Conservation (phyloP, 2,113 vertebrate species). For the Sceloporus undulatus region DNA sequence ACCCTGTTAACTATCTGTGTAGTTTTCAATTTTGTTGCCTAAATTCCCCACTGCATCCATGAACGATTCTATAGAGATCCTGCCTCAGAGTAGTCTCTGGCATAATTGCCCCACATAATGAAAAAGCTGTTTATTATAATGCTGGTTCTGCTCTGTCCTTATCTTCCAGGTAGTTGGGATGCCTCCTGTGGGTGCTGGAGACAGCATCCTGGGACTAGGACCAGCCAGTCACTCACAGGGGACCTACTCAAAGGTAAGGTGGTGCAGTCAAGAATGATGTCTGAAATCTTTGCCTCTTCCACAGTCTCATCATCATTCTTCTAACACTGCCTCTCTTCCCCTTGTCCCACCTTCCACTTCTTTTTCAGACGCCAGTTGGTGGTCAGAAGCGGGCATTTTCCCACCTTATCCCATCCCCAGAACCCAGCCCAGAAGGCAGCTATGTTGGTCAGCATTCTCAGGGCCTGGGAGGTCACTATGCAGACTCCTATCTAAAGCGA, state of each 20-base stretch:
- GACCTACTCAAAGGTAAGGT: conserved; percentile 81
- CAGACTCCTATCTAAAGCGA: conserved; percentile 93
- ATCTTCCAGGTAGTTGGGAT: conserved; percentile 83
- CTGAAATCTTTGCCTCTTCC: background rate
- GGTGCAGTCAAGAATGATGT: background rate
- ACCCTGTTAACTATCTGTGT: no score
- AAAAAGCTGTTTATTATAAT: background rate
- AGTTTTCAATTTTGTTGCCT: background rate
- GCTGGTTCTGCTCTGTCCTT: background rate
- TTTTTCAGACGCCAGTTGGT: conserved; percentile 85
- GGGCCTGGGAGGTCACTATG: conserved; percentile 92
- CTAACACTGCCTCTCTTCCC: background rate
- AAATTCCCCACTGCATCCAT: background rate
- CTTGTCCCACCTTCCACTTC: background rate
- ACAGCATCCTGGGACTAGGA: conserved; percentile 70
- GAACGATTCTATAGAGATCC: background rate
- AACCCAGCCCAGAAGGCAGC: conserved; percentile 91
- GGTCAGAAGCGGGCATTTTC: conserved; percentile 91
- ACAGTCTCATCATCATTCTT: background rate
- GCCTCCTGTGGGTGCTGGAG: conserved; percentile 80
- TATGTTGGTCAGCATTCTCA: conserved; percentile 95
- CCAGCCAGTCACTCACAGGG: conserved; percentile 79
- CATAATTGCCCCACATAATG: background rate
- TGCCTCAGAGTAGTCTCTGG: background rate
- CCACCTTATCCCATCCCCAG: conserved; percentile 90